Percentiles rank a stretch among this genome's conserved stretches.
Conservation (phyloP, 2,797 vertebrate genomes). For the Fundulus diaphanus region DNA sequence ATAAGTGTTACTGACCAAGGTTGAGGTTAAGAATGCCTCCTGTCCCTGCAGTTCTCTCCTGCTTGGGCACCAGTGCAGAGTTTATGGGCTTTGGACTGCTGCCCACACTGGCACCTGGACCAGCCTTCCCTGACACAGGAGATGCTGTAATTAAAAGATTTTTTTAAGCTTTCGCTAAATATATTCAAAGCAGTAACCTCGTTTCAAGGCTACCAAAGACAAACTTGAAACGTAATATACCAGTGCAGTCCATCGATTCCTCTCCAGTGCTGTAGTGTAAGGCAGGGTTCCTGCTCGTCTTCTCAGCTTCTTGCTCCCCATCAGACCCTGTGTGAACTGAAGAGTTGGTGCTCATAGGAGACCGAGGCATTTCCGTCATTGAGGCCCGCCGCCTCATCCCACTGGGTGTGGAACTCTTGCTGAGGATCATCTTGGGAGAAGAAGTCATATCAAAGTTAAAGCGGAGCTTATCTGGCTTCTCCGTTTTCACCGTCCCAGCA, state of each 20-base stretch:
- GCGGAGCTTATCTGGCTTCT: constrained; percentile 95
- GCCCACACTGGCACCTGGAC: constrained; percentile 86
- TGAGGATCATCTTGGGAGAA: constrained; percentile 94
- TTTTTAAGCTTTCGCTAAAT: background rate
- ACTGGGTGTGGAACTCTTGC: constrained; percentile 88
- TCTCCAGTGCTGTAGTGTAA: constrained; percentile 96
- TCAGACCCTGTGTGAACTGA: constrained; percentile 97
- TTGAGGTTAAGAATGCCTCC: constrained; percentile 98
- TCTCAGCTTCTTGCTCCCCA: constrained; percentile 91
- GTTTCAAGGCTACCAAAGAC: background rate
- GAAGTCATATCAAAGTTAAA: constrained; percentile 97
- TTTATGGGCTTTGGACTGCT: constrained; percentile 93
- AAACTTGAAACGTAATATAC: constrained; percentile 60
- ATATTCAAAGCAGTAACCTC: background rate
- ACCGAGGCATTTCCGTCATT: constrained; percentile 94
- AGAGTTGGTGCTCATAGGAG: constrained; percentile 97
- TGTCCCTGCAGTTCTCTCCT: constrained; percentile 86
- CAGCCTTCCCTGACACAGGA: constrained; percentile 89
- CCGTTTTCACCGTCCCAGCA: constrained; percentile 90
- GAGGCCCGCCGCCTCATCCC: constrained; percentile 89
- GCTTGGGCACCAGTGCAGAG: constrained; percentile 84
- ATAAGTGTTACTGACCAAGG: constrained; percentile 85
- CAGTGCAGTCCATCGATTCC: constrained; percentile 96
- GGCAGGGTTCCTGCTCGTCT: constrained; percentile 84
- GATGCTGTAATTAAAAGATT: constrained; percentile 83